Evolutionary conservation across 2,797 vertebrate genomes (phyloP), one percentile per base, ranked within the genome.

Genomic region (Mareca strepera): DNA sequence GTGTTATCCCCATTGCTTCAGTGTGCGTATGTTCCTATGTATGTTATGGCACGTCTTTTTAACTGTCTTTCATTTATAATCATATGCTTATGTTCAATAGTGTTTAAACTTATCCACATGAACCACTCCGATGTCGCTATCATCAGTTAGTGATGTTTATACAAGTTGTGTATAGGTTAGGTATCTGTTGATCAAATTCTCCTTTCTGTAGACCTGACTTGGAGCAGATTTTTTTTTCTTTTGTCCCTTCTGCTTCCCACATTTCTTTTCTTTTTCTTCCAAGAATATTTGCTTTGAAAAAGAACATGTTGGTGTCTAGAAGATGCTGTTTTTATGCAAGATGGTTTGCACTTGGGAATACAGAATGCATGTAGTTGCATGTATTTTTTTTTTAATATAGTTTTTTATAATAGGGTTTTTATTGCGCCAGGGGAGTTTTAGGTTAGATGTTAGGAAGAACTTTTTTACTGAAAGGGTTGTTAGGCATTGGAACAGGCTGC

Each of bases 51-150:
- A 25, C 5, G 46, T 62, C 7, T 58, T 73, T 90, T 59, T 12
- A 76, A 46, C 10, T 29, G 10, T 31, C 6, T 85, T 55, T 78
- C 12, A 44, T 25, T 84, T 86, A 23, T 62, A 53, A 60, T 66
- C 17, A 43, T 4, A 22, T 66, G 21, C 66, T 89, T 79, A 18
- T 33, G 15, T 9, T 4, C 21, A 3, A 21, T 7, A 0, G 0
- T 44, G n/a, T 50, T 67, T 67, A 67, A 84, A 48, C 7, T 59
- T 82, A 26, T 9, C 9, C 10, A 17, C 4, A 7, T 4, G 41
- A 72, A 50, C 5, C 6, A 58, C 7, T 69, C 6, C 8, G 18
- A 69, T 43, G 33, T 50, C 59, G 23, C 10, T 53, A 23, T 20
- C 55, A 60, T 44, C 44, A 62, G 4, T 29, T 73, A 23, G 31